These are phyloP conservation scores for Ranitomeya imitator DNA, from an alignment of 2,113 vertebrate genomes.

Conservation along the genomic window DNA sequence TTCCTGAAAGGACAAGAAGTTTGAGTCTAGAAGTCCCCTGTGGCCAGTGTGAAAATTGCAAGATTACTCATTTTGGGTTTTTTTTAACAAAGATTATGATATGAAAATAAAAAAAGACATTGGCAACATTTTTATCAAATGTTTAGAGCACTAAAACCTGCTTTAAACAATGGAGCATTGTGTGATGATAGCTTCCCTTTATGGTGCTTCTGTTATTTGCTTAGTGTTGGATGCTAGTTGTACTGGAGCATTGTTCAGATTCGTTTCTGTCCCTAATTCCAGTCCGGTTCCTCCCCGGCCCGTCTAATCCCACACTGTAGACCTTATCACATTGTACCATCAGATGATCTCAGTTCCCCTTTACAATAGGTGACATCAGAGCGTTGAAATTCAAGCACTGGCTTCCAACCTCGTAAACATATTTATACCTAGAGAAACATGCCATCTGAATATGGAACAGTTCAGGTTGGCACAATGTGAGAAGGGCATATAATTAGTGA, in stretches of 20 bases:
- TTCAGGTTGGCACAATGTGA: neutral
- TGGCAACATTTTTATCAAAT: too few relatives aligned
- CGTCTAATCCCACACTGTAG: neutral
- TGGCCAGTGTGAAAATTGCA: too few relatives aligned
- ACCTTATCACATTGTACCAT: conserved; percentile 1
- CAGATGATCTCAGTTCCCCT: conserved; percentile 18
- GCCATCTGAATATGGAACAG: neutral
- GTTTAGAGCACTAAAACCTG: too few relatives aligned
- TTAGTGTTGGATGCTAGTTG: neutral
- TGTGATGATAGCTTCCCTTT: too few relatives aligned
- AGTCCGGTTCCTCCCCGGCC: neutral
- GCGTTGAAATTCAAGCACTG: neutral
- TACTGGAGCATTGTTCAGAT: neutral
- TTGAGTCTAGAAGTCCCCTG: too few relatives aligned
- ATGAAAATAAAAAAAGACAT: too few relatives aligned
- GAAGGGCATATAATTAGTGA: too few relatives aligned
- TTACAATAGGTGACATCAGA: conserved; percentile 27
- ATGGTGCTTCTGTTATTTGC: neutral
- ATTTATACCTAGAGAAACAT: neutral
- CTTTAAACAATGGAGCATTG: too few relatives aligned
- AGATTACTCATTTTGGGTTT: too few relatives aligned
- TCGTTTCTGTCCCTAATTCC: neutral
- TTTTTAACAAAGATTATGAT: too few relatives aligned
- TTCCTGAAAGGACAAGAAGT: too few relatives aligned
- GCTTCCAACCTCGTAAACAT: neutral